Evolutionary conservation across 1,140 invertebrate species (phyloP), one percentile per base, ranked within the genome.

Genomic region (Brevipalpus yothersi): DNA sequence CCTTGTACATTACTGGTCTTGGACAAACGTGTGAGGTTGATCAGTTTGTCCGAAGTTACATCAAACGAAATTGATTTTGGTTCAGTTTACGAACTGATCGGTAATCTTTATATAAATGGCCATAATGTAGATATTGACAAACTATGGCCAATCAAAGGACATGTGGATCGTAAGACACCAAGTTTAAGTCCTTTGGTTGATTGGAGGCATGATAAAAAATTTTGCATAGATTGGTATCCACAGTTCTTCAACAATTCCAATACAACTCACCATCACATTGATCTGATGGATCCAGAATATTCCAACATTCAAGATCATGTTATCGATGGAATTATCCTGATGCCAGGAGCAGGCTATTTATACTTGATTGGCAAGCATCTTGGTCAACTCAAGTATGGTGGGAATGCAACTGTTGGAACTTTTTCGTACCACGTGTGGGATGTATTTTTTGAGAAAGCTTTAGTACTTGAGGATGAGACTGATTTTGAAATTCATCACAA

Each of bases 311-410:
- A 70, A 59, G 76, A 73, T 63, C 76, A 77, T 65, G 67, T 65
- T 58, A 76, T 77, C 61, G 76, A 77, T 68, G 76, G 76, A 4
- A 67, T 76, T 58, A 70, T 77, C 23, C 62, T 77, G 15, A 78
- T 72, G 62, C 76, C 76, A 43, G 77, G 76, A 19, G 75, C 76
- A 51, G 76, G 76, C 23, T 75, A 77, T 64, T 66, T 77, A 62
- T 55, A 71, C 10, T 63, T 78, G 53, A 76, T 45, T 8, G 43
- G 43, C n/a, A 45, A 45, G 43, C 43, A 45, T 45, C n/a, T 45
- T 12, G 43, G 43, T 15, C n/a, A 15, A 45, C n/a, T 45, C 12
- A 3, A 12, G 12, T 45, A 15, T 17, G n/a, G n/a, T 45, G 12
- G 43, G 8, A 12, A 12, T 15, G 12, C 8, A 8, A 12, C 12